A percentile compares a stretch with the other conserved stretches of the same genome.
phyloP scores from a whole-genome alignment of 2,888 invertebrate genomes.

The Latrodectus hesperus region DNA sequence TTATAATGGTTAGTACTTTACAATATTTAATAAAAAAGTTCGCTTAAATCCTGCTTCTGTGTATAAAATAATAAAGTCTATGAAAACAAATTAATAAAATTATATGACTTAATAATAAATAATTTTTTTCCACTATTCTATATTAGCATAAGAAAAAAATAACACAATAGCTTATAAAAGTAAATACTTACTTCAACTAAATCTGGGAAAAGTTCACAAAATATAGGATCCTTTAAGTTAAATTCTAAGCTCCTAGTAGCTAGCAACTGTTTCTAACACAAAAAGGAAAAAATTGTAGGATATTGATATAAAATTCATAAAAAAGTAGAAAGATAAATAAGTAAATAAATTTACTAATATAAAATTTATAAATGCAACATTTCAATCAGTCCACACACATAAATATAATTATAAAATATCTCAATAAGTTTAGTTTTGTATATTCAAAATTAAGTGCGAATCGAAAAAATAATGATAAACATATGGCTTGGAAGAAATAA shows the following conservation, averaged over 20 bases:
- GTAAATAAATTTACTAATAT: not conserved
- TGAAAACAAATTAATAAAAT: not conserved
- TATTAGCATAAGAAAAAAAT: too few relatives aligned
- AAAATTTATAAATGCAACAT: not conserved
- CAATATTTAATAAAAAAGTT: not conserved
- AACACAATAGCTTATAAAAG: not conserved
- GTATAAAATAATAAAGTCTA: not conserved
- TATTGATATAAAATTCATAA: not conserved
- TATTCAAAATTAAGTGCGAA: too few relatives aligned
- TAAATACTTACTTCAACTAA: slow-evolving; percentile 79
- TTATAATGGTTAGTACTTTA: not conserved
- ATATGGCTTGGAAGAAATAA: too few relatives aligned
- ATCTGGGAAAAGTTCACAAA: slow-evolving; percentile 96
- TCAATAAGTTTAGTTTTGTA: too few relatives aligned
- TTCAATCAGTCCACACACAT: too few relatives aligned
- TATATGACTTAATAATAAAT: not conserved
- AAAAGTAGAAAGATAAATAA: too few relatives aligned
- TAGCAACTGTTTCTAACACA: slow-evolving; percentile 80
- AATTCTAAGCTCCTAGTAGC: slow-evolving; percentile 90
- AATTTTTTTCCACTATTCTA: not conserved
- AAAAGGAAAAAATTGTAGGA: not conserved
- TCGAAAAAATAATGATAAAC: too few relatives aligned
- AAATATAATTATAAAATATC: too few relatives aligned
- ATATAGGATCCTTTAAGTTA: slow-evolving; percentile 92
- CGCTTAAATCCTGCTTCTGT: not conserved